A percentile compares a stretch with the other conserved stretches of the same genome.
Evolutionary conservation across 2,113 vertebrate species (phyloP).

Genomic region (Hyaena hyaena): DNA sequence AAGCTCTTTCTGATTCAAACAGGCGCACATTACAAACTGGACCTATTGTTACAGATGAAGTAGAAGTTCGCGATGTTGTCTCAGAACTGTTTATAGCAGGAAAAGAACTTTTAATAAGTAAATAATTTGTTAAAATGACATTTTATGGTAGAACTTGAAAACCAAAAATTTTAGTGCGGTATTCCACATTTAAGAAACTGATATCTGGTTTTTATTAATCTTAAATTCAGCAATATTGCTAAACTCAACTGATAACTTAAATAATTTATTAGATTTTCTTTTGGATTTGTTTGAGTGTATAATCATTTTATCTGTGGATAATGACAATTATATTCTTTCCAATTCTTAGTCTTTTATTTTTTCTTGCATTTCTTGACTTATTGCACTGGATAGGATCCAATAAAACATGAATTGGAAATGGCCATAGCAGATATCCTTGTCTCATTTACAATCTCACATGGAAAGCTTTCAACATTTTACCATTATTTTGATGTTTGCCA

Average conservation of each 20-base stretch:
- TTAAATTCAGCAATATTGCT: conserved; percentile 19
- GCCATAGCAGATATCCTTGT: not conserved
- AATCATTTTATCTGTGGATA: not conserved
- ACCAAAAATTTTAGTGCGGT: not conserved
- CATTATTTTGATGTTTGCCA: conserved; percentile 1
- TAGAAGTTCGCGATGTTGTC: conserved; percentile 87
- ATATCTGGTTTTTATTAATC: not conserved
- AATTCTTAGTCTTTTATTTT: not conserved
- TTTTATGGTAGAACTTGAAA: not conserved
- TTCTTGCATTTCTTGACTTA: conserved; percentile 18
- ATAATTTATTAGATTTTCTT: not conserved
- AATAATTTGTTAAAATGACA: conserved; percentile 36
- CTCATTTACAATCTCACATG: not conserved
- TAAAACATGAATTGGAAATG: not conserved
- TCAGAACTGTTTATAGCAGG: conserved; percentile 93
- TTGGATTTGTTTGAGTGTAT: not conserved
- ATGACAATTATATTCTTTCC: not conserved
- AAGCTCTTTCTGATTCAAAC: conserved; percentile 90
- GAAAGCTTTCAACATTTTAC: conserved; percentile 1
- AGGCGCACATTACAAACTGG: conserved; percentile 84
- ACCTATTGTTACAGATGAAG: conserved; percentile 85
- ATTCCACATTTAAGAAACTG: not conserved
- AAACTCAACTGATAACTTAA: not conserved
- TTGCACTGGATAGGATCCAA: not conserved
- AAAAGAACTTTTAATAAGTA: conserved; percentile 92